Base-by-base conservation (phyloP, 1,140 invertebrate species). In the Agrilus planipennis region DNA sequence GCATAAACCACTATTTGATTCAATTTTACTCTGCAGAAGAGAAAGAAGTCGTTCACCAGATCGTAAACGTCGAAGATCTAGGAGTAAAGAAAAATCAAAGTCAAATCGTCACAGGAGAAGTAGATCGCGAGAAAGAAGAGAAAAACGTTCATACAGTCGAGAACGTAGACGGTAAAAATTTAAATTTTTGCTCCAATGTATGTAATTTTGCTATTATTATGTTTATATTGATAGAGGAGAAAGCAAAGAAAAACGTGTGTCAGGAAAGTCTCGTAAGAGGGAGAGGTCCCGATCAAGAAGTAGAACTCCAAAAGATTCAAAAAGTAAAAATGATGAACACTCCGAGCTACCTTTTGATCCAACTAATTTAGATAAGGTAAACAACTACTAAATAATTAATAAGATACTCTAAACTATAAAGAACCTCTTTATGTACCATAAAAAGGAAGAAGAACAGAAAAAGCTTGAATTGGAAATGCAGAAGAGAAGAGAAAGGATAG, bases 401-500 rank as follows among this genome's bases (percentile, higher is more conserved):
- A n/a, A n/a, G n/a, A n/a, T n/a, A n/a, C n/a, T n/a, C n/a, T n/a
- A n/a, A n/a, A n/a, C n/a, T n/a, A n/a, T n/a, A n/a, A n/a, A 25
- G 22, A 5, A 25, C 5, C 5, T 5, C 11, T 29, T 3, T 29
- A 29, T 29, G 28, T 29, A 29, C n/a, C 15, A 29, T 9, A 20
- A 25, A 32, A 32, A 80, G 72, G 84, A 88, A 63, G 84, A 85
- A 58, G 84, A 88, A 52, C 89, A 95, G 58, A 86, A 79, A 46
- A 76, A 85, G 23, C 64, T 98, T 11, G 94, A 98, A 59, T 66
- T 84, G 12, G 92, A 96, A 70, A 98, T 97, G 92, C 88, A 91
- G 57, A 96, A 94, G 62, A 71, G 93, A 21, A 65, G 91, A 17
- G 92, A 98, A 56, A 74, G 89, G 20, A 92, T 94, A 39, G 91